phyloP scores from a whole-genome alignment of 2,888 invertebrate species.

The Ethmia dodecea region DNA sequence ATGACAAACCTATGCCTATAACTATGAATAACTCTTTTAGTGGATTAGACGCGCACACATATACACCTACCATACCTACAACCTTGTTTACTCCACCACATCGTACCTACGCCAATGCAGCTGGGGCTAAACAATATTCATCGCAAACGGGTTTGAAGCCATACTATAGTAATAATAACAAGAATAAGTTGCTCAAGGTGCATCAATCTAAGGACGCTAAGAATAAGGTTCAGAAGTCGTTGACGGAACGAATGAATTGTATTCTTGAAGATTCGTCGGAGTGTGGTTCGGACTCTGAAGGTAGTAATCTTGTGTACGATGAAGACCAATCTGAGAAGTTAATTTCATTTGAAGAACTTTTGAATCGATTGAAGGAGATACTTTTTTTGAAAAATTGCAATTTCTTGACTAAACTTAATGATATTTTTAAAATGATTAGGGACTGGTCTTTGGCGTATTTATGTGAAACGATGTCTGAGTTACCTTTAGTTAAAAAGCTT shows the following conservation, averaged over 20 bases:
- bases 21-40: not conserved
- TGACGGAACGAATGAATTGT: not conserved
- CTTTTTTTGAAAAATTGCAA: not conserved
- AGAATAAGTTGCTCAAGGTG: too few relatives aligned
- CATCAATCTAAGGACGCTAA: too few relatives aligned
- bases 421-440: not conserved
- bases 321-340: not conserved
- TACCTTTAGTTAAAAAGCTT: constrained; percentile 1
- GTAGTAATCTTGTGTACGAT: not conserved
- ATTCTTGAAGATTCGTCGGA: too few relatives aligned
- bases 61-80: not conserved
- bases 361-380: not conserved
- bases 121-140: too few relatives aligned
- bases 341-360: not conserved
- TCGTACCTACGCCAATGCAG: too few relatives aligned
- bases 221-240: not conserved
- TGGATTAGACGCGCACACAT: not conserved
- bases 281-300: not conserved
- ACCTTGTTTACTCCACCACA: too few relatives aligned
- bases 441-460: constrained; percentile 2
- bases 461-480: not conserved
- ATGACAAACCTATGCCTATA: not conserved
- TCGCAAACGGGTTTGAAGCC: too few relatives aligned
- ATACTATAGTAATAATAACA: too few relatives aligned
- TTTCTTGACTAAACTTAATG: not conserved